phyloP scores from a whole-genome alignment of 2,888 invertebrate species.

The Noctua fimbriata region DNA sequence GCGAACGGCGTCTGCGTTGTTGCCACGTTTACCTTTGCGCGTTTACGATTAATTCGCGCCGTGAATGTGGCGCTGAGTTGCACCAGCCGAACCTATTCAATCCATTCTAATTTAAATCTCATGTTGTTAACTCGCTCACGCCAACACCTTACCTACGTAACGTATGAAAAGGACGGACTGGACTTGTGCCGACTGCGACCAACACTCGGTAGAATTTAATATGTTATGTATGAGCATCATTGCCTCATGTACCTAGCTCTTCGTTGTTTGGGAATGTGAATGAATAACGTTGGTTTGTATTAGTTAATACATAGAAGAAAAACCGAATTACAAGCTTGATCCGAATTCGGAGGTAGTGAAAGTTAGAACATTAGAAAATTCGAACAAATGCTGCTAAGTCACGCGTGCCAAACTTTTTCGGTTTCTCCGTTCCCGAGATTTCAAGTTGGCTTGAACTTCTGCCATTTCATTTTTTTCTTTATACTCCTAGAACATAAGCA shows the following conservation, averaged over 20 bases:
- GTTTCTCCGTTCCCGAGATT: constrained; percentile 4
- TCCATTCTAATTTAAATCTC: constrained; percentile 68
- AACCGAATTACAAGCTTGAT: constrained; percentile 12
- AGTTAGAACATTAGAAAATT: constrained; percentile 37
- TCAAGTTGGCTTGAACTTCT: background rate
- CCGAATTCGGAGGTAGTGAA: constrained; percentile 43
- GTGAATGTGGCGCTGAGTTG: constrained; percentile 70
- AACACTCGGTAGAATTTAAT: constrained; percentile 47
- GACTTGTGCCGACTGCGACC: constrained; percentile 45
- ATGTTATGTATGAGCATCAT: constrained; percentile 57
- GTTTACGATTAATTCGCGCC: constrained; percentile 75
- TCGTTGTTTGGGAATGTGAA: constrained; percentile 29
- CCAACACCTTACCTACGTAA: constrained; percentile 55
- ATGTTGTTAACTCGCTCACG: constrained; percentile 69
- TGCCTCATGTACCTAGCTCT: constrained; percentile 24
- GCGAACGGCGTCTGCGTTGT: constrained; percentile 64
- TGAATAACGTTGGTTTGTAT: constrained; percentile 19
- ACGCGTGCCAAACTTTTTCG: constrained; percentile 28
- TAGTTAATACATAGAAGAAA: constrained; percentile 20
- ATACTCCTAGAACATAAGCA: constrained; percentile 73
- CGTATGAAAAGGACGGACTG: constrained; percentile 62
- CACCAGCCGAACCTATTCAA: constrained; percentile 67
- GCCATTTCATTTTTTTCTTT: constrained; percentile 17
- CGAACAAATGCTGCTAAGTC: constrained; percentile 36
- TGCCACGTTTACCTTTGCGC: constrained; percentile 77